Conservation (phyloP, 2,113 vertebrate species). For the Ceyx cyanopectus region DNA sequence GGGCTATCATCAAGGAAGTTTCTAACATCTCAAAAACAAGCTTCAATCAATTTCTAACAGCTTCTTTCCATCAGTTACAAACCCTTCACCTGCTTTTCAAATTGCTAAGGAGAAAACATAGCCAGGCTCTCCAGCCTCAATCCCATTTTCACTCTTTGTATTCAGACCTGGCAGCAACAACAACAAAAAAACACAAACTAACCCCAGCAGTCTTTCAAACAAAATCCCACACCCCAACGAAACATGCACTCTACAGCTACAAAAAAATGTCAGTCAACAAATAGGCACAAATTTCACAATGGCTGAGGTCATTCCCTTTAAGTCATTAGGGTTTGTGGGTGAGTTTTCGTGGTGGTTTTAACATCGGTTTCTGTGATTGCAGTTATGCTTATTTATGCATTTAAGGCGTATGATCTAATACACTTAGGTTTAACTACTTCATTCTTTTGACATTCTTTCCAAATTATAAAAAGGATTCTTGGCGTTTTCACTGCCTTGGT, state of each 20-base stretch:
- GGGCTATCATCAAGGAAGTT: constrained; percentile 16
- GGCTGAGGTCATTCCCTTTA: constrained; percentile 66
- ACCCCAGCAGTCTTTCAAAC: not conserved
- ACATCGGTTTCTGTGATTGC: constrained; percentile 76
- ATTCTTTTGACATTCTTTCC: constrained; percentile 79
- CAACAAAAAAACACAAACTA: not conserved
- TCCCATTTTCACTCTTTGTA: constrained; percentile 19
- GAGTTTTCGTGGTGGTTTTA: constrained; percentile 73
- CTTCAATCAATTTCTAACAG: not conserved
- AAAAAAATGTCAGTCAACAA: constrained; percentile 65
- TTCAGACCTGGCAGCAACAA: constrained; percentile 17
- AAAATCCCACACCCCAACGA: constrained; percentile 28
- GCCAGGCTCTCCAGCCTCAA: not conserved
- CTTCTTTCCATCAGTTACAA: not conserved
- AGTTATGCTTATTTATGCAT: constrained; percentile 78
- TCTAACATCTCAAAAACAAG: constrained; percentile 14
- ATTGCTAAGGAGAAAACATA: not conserved
- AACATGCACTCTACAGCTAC: constrained; percentile 4
- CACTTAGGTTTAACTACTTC: constrained; percentile 79
- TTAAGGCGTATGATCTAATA: constrained; percentile 79
- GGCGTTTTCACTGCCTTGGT: constrained; percentile 80
- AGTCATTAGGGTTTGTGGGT: constrained; percentile 58
- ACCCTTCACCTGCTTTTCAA: constrained; percentile 18
- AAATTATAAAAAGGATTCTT: constrained; percentile 82
- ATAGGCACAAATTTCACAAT: constrained; percentile 73